Evolutionary conservation across 2,113 vertebrate species (phyloP), one percentile per base, ranked within the genome.

Genomic region (Setophaga coronata): DNA sequence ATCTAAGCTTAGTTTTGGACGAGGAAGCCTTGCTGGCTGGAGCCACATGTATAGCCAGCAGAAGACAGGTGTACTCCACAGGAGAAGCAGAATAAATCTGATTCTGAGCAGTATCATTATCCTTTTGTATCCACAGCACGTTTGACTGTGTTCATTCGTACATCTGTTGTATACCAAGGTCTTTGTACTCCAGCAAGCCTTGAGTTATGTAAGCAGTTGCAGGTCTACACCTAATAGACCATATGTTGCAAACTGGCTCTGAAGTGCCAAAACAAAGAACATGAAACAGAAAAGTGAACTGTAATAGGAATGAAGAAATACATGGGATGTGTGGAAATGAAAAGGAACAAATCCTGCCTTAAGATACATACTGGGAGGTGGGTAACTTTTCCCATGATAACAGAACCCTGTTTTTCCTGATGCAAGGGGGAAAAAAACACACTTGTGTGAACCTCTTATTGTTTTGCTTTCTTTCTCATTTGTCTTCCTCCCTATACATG

Each of bases 11-110:
- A 90, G 47, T 89, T 95, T 85, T 82, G 94, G 93, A 96, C 71
- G 78, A 89, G 70, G 62, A 94, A 91, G 33, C 78, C 70, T 94
- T 48, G 6, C 70, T 84, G 74, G 72, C 89, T 88, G 43, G 45
- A 93, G 54, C 81, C n/a, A 34, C 87, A 45, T 0, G 0, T 53
- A 36, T 60, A 3, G 18, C 90, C 95, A 95, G 72, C 74, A 87
- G 67, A 88, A 89, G 92, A 92, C 96, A 97, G 97, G 97, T 97
- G 95, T 95, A 71, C 89, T 65, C 94, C 71, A 70, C 96, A 96
- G 82, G 95, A 97, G 67, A 88, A 96, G 95, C 91, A 84, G 96
- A 95, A 89, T 72, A 95, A 97, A 95, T 92, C 74, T 85, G 85
- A 94, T 94, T 92, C 69, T 23, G 90, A 94, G 82, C 66, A 48